Evolutionary conservation across 2,888 invertebrate genomes (phyloP).

Genomic region (Cryptosula pallasiana): DNA sequence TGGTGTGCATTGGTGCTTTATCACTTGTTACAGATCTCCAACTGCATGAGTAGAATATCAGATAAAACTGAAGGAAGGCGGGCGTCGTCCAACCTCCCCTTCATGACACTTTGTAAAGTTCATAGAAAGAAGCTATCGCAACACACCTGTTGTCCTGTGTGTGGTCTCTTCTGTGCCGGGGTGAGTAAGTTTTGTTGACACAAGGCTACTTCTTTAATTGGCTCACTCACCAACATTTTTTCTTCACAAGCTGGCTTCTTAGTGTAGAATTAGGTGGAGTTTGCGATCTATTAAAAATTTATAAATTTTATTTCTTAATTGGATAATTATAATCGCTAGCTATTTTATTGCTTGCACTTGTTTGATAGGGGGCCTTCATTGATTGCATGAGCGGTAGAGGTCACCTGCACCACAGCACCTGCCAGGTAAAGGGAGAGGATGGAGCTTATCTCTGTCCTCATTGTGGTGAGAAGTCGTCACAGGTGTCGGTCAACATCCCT

Average conservation of each 20-base stretch:
- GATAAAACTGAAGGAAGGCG: background rate
- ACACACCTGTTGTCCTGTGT: constrained; percentile 85
- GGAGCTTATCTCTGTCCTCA: constrained; percentile 66
- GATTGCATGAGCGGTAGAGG: constrained; percentile 61
- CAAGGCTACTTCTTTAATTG: too few relatives aligned
- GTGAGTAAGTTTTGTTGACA: too few relatives aligned
- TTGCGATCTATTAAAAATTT: too few relatives aligned
- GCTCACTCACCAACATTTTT: too few relatives aligned
- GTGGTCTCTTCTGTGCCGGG: constrained; percentile 84
- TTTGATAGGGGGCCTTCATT: constrained; percentile 69
- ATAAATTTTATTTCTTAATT: too few relatives aligned
- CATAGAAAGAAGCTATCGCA: constrained; percentile 69
- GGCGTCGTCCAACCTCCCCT: constrained; percentile 61
- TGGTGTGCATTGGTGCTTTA: background rate
- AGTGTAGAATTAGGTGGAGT: too few relatives aligned
- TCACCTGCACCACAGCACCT: constrained; percentile 79
- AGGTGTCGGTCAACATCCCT: constrained; percentile 60
- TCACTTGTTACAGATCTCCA: background rate
- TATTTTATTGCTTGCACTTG: background rate
- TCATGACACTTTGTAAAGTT: constrained; percentile 70
- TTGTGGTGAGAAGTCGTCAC: constrained; percentile 62
- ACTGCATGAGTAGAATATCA: constrained; percentile 28
- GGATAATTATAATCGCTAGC: background rate
- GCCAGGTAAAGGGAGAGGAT: constrained; percentile 58
- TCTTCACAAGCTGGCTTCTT: too few relatives aligned